Evolutionary conservation across 2,113 vertebrate species (phyloP), one percentile per base, ranked within the genome.

Genomic region (Oncorhynchus mykiss): DNA sequence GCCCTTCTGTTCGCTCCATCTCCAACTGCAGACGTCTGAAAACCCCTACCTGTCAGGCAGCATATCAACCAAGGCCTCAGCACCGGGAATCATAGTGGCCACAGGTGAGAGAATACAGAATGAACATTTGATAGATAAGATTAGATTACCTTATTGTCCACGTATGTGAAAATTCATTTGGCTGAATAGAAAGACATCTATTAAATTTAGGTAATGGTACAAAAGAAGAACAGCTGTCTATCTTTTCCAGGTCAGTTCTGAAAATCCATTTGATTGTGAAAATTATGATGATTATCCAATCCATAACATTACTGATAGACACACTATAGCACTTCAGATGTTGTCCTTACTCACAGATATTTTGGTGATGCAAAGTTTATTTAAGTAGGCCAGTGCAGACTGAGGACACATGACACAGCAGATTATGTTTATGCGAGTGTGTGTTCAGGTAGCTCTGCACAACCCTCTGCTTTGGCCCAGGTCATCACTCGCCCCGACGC

Each of bases 1-100:
- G 98, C 97, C 97, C 39, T 98, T 98, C 88, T 99, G 98, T 77
- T 99, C 98, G 11, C 82, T 99, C 72, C 96, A 99, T 82, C 95
- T 99, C 70, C 96, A 98, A 72, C 90, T 99, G 74, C 96, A 99
- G 18, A 93, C 92, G 86, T 97, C 97, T 27, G 97, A 98, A 88
- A 99, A 98, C 85, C 98, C 98, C 0, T 99, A 99, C 31, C 92
- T 96, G 74, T 97, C 98, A 12, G 97, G 97, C 80, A 95, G 95
- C 64, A 97, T 99, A 85, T 96, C 95, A 59, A 99, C 96, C 91
- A 99, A 97, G 89, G 93, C 88, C 18, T 95, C 96, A 0, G 96
- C 93, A 39, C 97, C 96, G 0, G 97, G 98, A 72, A 92, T 99
- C 71, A 95, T 99, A 22, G 95, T 98, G 20, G 97, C 97, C 73